Conservation (phyloP, 1,140 invertebrate species). For the Helicorthomorpha holstii region DNA sequence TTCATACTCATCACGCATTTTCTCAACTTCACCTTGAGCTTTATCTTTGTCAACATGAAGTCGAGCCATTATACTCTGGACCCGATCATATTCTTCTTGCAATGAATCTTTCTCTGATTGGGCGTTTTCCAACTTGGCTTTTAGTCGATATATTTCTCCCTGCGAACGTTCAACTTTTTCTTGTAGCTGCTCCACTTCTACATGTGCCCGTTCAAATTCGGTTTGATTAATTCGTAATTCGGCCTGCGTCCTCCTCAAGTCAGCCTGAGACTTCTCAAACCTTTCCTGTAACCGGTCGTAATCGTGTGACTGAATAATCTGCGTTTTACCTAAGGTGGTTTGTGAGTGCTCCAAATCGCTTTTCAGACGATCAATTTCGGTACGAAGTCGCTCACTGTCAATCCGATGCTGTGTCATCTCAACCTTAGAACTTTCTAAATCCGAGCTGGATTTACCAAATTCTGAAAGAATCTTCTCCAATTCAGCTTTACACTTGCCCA, state of each 20-base stretch:
- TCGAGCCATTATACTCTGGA: slow-evolving; percentile 29
- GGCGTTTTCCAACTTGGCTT: slow-evolving; percentile 83
- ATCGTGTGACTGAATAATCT: slow-evolving; percentile 27
- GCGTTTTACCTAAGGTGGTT: slow-evolving; percentile 39
- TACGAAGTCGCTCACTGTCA: slow-evolving; percentile 57
- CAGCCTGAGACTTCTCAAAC: slow-evolving; percentile 62
- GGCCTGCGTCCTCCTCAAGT: slow-evolving; percentile 65
- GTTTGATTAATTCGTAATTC: slow-evolving; percentile 47
- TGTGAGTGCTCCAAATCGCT: slow-evolving; percentile 69
- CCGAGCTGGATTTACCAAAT: slow-evolving; percentile 65
- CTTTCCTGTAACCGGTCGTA: slow-evolving; percentile 68
- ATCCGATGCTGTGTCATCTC: slow-evolving; percentile 64
- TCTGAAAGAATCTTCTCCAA: slow-evolving; percentile 77
- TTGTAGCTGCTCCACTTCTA: slow-evolving; percentile 65
- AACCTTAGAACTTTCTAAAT: slow-evolving; percentile 78
- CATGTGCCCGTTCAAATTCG: slow-evolving; percentile 66
- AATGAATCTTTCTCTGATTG: slow-evolving; percentile 82
- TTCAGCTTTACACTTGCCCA: slow-evolving; percentile 84
- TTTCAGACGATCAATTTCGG: slow-evolving; percentile 37
- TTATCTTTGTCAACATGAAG: slow-evolving; percentile 75
- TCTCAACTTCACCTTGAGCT: slow-evolving; percentile 65
- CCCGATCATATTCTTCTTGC: slow-evolving; percentile 60
- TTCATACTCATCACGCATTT: slow-evolving; percentile 76
- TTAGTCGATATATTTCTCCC: slow-evolving; percentile 81
- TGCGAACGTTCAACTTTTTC: slow-evolving; percentile 86